Conservation (phyloP, 2,113 vertebrate species). For the Sporophila hypoxantha region DNA sequence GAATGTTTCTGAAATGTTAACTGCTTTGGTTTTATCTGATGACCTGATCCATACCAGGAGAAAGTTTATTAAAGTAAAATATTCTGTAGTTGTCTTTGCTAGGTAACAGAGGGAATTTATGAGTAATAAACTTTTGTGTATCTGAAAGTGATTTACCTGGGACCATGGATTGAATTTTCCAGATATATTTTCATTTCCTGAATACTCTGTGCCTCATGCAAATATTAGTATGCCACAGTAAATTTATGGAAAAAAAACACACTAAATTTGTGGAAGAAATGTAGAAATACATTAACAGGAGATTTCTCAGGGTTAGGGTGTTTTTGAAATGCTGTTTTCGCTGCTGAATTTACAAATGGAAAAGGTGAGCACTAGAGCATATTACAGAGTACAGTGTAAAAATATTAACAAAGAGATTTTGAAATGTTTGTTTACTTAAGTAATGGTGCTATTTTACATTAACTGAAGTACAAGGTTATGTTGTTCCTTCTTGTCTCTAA, state of each 20-base stretch:
- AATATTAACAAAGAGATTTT: not conserved
- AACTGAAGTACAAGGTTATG: not conserved
- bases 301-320: not conserved
- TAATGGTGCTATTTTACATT: not conserved
- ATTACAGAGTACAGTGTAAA: not conserved
- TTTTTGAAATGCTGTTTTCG: slow-evolving; percentile 16
- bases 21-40: slow-evolving; percentile 8
- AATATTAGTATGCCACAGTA: not conserved
- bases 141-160: slow-evolving; percentile 19
- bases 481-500: not conserved
- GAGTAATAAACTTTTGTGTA: not conserved
- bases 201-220: not conserved
- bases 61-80: not conserved
- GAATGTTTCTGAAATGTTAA: not conserved
- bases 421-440: not conserved
- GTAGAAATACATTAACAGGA: not conserved
- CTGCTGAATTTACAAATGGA: not conserved
- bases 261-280: not conserved
- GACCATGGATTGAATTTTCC: slow-evolving; percentile 23
- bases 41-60: not conserved
- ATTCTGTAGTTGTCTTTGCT: not conserved
- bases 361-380: not conserved
- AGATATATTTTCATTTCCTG: slow-evolving; percentile 22
- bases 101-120: slow-evolving; percentile 5
- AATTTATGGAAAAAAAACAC: not conserved